phyloP scores from a whole-genome alignment of 2,888 invertebrate genomes.

The Brachyopa scutellaris region DNA sequence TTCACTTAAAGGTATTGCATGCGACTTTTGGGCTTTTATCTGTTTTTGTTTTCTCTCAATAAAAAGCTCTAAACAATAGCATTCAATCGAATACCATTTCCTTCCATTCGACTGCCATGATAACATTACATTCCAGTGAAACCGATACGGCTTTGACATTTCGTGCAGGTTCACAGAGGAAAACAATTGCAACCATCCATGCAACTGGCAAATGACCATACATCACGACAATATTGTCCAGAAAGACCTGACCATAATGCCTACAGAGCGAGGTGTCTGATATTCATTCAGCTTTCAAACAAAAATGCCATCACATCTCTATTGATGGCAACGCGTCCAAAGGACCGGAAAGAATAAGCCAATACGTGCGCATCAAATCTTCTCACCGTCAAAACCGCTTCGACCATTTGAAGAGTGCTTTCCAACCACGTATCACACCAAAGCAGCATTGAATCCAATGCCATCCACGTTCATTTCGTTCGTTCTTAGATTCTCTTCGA shows the following conservation, averaged over 20 bases:
- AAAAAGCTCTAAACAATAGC: too few relatives aligned
- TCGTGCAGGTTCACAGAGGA: too few relatives aligned
- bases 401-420: conserved; percentile 1
- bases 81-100: background rate
- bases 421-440: conserved; percentile 34
- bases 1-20: too few relatives aligned
- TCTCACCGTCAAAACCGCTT: conserved; percentile 17
- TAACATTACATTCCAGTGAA: background rate
- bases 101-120: background rate
- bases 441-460: conserved; percentile 22
- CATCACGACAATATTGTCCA: background rate
- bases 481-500: conserved; percentile 28
- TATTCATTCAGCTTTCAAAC: conserved; percentile 34
- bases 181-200: too few relatives aligned
- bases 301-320: conserved; percentile 39
- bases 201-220: background rate
- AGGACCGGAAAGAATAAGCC: conserved; percentile 42
- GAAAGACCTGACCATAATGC: background rate
- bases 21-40: too few relatives aligned
- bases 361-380: conserved; percentile 33
- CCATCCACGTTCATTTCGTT: conserved; percentile 11
- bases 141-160: too few relatives aligned
- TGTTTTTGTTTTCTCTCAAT: too few relatives aligned
- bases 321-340: background rate
- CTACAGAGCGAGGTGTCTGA: conserved; percentile 4